Conservation (phyloP, 1,140 invertebrate genomes). For the Stratiolaelaps scimitus region DNA sequence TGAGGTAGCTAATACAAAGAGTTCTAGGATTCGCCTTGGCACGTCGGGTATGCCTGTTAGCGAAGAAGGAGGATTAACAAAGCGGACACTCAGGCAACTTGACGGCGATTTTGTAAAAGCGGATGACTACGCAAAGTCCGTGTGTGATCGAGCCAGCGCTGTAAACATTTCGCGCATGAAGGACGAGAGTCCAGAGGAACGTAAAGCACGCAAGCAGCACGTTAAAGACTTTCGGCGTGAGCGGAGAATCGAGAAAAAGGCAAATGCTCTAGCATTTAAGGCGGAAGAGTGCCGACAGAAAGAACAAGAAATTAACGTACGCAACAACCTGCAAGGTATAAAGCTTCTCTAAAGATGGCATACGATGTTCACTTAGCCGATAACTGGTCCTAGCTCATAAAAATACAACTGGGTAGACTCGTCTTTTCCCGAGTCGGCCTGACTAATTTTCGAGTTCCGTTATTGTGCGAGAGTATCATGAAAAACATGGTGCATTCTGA, state of each 20-base stretch:
- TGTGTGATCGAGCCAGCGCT: constrained; percentile 48
- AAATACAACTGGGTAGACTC: no score
- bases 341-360: constrained; percentile 14
- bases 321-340: not conserved
- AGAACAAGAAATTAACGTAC: constrained; percentile 2
- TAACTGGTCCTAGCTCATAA: no score
- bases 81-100: constrained; percentile 1
- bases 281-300: constrained; percentile 2
- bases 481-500: no score
- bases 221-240: constrained; percentile 66
- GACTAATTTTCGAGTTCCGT: no score
- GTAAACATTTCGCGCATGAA: constrained; percentile 60
- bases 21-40: not conserved
- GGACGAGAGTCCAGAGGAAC: constrained; percentile 68
- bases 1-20: not conserved
- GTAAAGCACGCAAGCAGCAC: constrained; percentile 60
- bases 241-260: constrained; percentile 37
- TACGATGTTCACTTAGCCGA: no score
- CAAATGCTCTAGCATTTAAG: not conserved
- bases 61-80: not conserved
- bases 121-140: constrained; percentile 29
- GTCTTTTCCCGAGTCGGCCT: no score
- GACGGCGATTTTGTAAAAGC: constrained; percentile 30
- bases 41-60: not conserved
- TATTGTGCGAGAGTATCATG: no score